These are phyloP conservation scores for Papilio protenor DNA, from an alignment of 2,888 invertebrate genomes.

Conservation along the genomic window DNA sequence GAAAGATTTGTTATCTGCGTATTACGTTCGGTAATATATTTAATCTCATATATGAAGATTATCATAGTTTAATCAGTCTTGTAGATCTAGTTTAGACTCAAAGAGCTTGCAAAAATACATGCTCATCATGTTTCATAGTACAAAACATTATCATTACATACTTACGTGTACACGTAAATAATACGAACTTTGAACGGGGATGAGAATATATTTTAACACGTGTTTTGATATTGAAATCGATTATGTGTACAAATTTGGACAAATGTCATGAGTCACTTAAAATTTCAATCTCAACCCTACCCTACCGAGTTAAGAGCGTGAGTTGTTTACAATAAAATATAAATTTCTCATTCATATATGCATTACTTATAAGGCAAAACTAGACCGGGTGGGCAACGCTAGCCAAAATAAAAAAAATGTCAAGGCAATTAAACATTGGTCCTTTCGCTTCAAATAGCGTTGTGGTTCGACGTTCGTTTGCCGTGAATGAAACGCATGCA, in stretches of 20 bases:
- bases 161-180: no score
- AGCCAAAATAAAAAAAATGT: conserved; percentile 42
- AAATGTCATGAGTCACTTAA: no score
- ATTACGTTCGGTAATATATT: no score
- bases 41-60: background rate
- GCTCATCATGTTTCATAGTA: background rate
- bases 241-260: no score
- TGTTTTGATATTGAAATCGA: no score
- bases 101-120: background rate
- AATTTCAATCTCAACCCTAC: no score
- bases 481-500: background rate
- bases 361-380: conserved; percentile 26
- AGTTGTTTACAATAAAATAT: background rate
- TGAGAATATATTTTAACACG: no score
- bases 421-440: conserved; percentile 41
- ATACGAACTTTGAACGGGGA: no score
- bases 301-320: no score
- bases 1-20: no score
- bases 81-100: background rate
- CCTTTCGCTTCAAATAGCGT: conserved; percentile 33
- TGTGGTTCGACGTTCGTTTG: background rate
- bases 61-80: background rate
- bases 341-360: conserved; percentile 28
- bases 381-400: conserved; percentile 27
- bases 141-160: background rate